Evolutionary conservation across 2,888 invertebrate genomes (phyloP).

Genomic region (Vannuccia rotundouncinata): DNA sequence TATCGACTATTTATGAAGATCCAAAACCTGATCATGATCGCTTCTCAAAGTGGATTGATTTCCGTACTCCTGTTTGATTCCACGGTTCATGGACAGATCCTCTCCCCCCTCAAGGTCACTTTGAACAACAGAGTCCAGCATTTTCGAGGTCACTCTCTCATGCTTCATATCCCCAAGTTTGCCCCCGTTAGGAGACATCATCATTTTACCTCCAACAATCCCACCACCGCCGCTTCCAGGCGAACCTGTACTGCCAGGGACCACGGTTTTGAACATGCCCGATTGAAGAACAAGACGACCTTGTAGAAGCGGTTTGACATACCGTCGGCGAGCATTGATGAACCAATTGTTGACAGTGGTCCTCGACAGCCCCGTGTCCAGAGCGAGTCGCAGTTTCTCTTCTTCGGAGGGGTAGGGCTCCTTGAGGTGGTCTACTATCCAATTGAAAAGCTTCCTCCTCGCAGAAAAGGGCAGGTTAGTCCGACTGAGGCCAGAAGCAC

Average conservation of each 20-base stretch:
- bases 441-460: slow-evolving; percentile 40
- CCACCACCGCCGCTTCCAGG: neutral
- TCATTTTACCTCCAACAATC: neutral
- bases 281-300: slow-evolving; percentile 36
- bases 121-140: slow-evolving; percentile 74
- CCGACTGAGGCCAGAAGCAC: slow-evolving; percentile 35
- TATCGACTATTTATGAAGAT: slow-evolving; percentile 3
- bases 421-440: slow-evolving; percentile 37
- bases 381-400: slow-evolving; percentile 38
- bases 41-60: neutral
- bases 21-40: neutral
- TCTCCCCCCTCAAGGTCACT: slow-evolving; percentile 62
- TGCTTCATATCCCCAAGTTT: slow-evolving; percentile 63
- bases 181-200: neutral
- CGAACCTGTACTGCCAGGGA: neutral
- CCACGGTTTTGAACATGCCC: slow-evolving; percentile 32
- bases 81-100: neutral
- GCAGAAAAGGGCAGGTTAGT: slow-evolving; percentile 40
- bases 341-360: slow-evolving; percentile 41
- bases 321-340: slow-evolving; percentile 40
- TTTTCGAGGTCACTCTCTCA: slow-evolving; percentile 81
- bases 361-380: slow-evolving; percentile 38
- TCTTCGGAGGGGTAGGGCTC: slow-evolving; percentile 41
- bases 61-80: neutral
- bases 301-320: slow-evolving; percentile 39